Percentiles rank a stretch among this genome's conserved stretches.
Conservation (phyloP, 2,113 vertebrate species). For the Callithrix jacchus region DNA sequence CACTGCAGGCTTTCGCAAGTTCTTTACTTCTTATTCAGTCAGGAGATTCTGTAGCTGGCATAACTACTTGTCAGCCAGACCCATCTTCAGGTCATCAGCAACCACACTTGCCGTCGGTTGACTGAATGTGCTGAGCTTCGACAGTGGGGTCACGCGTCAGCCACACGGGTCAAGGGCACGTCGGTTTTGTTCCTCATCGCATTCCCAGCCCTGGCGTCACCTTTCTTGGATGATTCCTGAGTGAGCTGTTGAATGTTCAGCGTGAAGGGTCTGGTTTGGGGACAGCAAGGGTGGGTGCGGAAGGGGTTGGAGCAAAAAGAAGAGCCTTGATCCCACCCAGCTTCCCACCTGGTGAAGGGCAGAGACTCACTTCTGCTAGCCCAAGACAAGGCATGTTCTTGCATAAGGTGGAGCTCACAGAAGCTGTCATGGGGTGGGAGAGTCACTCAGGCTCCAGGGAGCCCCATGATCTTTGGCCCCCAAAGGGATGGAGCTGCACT, state of each 20-base stretch:
- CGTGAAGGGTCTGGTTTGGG: not conserved
- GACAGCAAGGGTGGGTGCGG: not conserved
- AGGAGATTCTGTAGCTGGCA: not conserved
- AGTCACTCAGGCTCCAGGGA: not conserved
- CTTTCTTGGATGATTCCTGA: not conserved
- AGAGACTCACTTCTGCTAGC: not conserved
- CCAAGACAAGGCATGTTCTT: not conserved
- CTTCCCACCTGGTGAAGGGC: not conserved
- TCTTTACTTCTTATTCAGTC: not conserved
- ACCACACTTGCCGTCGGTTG: no score
- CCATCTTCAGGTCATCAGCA: rapidly evolving
- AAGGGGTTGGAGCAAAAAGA: not conserved
- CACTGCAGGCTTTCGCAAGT: rapidly evolving
- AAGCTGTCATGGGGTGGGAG: not conserved
- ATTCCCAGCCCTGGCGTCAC: not conserved
- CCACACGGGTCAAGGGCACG: not conserved
- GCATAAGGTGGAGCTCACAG: not conserved
- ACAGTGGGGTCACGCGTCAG: not conserved
- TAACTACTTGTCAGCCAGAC: not conserved
- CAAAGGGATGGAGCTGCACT: no score
- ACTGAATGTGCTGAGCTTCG: rapidly evolving
- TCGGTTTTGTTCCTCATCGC: no score
- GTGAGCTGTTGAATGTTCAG: not conserved
- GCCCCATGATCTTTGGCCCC: not conserved
- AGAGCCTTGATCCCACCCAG: not conserved